phyloP scores from a whole-genome alignment of 2,888 invertebrate genomes.

The Toxonevra muliebris region DNA sequence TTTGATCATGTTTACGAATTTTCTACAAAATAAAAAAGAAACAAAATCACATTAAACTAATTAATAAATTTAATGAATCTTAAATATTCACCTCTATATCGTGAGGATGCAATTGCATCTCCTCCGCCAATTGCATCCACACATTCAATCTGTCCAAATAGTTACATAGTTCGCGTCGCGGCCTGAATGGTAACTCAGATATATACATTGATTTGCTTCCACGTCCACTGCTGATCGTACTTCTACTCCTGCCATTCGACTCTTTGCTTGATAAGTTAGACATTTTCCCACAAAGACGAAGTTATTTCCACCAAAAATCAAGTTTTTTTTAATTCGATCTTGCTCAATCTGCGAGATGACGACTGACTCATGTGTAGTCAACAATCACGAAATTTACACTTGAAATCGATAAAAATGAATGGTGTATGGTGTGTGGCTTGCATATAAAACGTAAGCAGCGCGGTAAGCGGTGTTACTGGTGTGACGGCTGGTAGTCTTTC shows the following conservation, averaged over 20 bases:
- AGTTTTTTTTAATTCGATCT: no score
- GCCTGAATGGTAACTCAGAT: constrained; percentile 77
- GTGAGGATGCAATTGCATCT: constrained; percentile 73
- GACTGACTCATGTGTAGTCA: no score
- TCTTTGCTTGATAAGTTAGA: no score
- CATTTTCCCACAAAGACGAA: no score
- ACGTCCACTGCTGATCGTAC: constrained; percentile 30
- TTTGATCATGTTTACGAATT: constrained; percentile 22
- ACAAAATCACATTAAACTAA: constrained; percentile 7
- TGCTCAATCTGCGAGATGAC: no score
- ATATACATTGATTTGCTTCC: constrained; percentile 66
- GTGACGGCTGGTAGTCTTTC: no score
- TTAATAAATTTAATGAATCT: constrained; percentile 7
- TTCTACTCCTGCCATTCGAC: background rate
- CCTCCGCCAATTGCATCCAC: constrained; percentile 80
- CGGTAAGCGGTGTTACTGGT: no score
- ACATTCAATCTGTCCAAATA: constrained; percentile 80
- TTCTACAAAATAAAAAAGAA: constrained; percentile 26
- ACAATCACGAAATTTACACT: no score
- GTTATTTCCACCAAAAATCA: no score
- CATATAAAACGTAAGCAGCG: no score
- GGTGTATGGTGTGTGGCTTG: no score
- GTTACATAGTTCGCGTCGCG: constrained; percentile 76
- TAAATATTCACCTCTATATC: constrained; percentile 53
- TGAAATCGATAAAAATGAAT: no score